These are phyloP conservation scores for Triops longicaudatus DNA, from an alignment of 1,140 invertebrate species.

Conservation along the genomic window DNA sequence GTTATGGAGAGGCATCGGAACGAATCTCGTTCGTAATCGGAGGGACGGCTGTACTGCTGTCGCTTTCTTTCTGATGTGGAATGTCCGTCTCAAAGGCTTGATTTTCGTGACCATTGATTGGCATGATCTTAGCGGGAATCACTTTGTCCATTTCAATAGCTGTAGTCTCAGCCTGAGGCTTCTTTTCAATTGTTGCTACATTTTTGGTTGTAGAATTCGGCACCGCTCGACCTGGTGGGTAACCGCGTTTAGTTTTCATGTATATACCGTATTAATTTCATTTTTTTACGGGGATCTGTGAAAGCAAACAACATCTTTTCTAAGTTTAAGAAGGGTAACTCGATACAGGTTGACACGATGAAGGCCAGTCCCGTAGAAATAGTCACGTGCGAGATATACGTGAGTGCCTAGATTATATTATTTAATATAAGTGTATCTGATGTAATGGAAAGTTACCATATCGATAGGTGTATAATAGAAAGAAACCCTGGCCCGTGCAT, in stretches of 20 bases:
- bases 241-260: not conserved
- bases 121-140: not conserved
- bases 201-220: not conserved
- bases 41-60: not conserved
- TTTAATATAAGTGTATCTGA: not conserved
- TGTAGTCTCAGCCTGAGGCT: not conserved
- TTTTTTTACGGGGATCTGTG: not conserved
- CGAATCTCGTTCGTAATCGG: no score
- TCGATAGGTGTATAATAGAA: constrained; percentile 47
- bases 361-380: constrained; percentile 20
- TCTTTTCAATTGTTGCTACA: not conserved
- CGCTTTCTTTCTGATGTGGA: not conserved
- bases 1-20: no score
- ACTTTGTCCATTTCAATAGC: not conserved
- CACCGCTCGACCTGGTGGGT: not conserved
- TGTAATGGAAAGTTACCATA: not conserved
- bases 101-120: not conserved
- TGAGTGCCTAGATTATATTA: not conserved
- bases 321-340: constrained; percentile 23
- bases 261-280: not conserved
- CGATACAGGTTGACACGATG: constrained; percentile 23
- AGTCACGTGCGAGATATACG: not conserved
- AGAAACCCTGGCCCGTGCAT: constrained; percentile 59
- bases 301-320: constrained; percentile 18
- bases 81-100: not conserved